phyloP scores from a whole-genome alignment of 2,113 vertebrate genomes.

The Regulus satrapa region DNA sequence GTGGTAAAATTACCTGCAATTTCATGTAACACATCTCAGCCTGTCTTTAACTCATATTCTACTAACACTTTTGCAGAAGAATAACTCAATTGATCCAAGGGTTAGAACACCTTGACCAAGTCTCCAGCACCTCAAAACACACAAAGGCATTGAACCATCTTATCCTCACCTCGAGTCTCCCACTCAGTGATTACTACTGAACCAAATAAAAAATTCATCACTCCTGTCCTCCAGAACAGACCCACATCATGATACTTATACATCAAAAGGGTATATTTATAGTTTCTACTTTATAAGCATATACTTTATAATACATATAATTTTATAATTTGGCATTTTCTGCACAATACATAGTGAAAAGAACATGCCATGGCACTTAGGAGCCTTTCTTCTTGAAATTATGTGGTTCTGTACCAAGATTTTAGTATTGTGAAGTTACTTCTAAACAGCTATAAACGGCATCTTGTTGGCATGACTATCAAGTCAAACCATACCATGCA shows the following conservation, averaged over 20 bases:
- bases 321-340: background rate
- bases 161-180: background rate
- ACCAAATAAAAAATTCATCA: background rate
- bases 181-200: background rate
- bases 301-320: background rate
- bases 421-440: background rate
- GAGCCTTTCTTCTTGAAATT: background rate
- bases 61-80: background rate
- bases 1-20: background rate
- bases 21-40: background rate
- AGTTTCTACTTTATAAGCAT: background rate
- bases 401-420: background rate
- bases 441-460: background rate
- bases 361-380: fast-evolving
- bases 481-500: background rate
- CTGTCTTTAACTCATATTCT: background rate
- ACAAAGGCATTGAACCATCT: background rate
- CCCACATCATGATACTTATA: background rate
- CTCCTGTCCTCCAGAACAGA: background rate
- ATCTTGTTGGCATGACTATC: background rate
- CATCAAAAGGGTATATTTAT: background rate
- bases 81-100: background rate
- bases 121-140: background rate
- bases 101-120: background rate
- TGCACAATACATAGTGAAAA: background rate